phyloP scores from a whole-genome alignment of 2,888 invertebrate species.

The Unio delphinus region DNA sequence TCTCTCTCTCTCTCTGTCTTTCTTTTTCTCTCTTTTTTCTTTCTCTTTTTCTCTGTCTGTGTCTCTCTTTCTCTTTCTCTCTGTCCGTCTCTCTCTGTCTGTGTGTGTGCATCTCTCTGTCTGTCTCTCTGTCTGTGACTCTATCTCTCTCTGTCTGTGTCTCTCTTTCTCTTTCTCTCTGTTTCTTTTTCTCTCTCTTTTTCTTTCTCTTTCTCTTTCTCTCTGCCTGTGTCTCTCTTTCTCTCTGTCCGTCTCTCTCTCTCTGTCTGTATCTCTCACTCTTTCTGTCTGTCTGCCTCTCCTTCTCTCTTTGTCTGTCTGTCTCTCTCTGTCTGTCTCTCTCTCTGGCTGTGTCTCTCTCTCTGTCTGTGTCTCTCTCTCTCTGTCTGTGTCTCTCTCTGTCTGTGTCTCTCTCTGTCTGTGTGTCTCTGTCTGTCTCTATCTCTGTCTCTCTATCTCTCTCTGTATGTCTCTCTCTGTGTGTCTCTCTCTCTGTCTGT shows the following conservation, averaged over 20 bases:
- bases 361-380: neutral
- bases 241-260: neutral
- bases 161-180: too few relatives aligned
- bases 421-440: neutral
- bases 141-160: too few relatives aligned
- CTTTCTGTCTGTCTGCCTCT: neutral
- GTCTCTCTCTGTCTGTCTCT: too few relatives aligned
- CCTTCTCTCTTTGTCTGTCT: neutral
- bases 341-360: neutral
- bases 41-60: too few relatives aligned
- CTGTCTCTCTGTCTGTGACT: neutral
- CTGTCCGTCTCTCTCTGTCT: neutral
- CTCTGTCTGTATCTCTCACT: neutral
- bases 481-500: neutral
- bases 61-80: too few relatives aligned
- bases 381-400: neutral
- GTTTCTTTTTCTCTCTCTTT: neutral
- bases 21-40: too few relatives aligned
- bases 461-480: neutral
- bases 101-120: neutral
- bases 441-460: neutral
- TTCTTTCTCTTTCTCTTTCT: neutral
- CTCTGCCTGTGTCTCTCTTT: neutral
- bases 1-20: neutral
- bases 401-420: neutral